Base-by-base conservation (phyloP, 2,113 vertebrate genomes). In the Hymenochirus boettgeri region DNA sequence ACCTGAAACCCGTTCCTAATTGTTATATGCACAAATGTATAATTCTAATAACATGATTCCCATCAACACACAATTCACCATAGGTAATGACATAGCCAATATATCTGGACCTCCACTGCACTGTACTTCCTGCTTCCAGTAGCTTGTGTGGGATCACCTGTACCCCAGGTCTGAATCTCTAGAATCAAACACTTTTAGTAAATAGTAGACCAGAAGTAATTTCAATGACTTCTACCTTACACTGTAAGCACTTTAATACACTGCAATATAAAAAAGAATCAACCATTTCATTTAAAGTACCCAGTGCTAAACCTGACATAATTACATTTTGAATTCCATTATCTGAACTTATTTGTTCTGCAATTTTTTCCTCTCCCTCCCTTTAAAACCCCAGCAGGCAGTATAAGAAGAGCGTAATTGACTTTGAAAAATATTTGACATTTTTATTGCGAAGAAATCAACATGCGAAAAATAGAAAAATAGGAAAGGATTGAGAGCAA, bases 391-490 rank as follows among this genome's bases (percentile, higher is more conserved):
- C 10, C 55, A 59, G 55, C 53, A 33, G 52, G 55, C 22, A 66
- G 42, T 66, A 37, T 66, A 66, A 59, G 59, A 59, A 57, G 64
- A 58, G 46, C n/a, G 47, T 66, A 66, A 66, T 66, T 66, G 64
- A 59, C 64, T 66, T 66, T 58, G 55, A 66, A 59, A 66, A 66
- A 58, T 66, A 66, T 66, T 66, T 59, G 64, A 58, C 55, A 59
- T 66, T 66, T 58, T 66, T 31, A 50, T 56, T 42, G 45, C 31
- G 26, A 23, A 52, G 31, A 58, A 52, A 24, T 51, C 45, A 58
- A 58, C 9, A 56, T 66, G 55, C 7, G 4, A 59, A 12, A 24
- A 59, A 66, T 56, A 58, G 51, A 66, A 58, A 66, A 66, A 66
- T 66, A 66, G 51, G 42, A 21, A 23, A 50, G 55, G 17, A n/a